These are phyloP conservation scores for Ganaspis brasiliensis DNA, from an alignment of 2,888 invertebrate genomes.

Conservation along the genomic window DNA sequence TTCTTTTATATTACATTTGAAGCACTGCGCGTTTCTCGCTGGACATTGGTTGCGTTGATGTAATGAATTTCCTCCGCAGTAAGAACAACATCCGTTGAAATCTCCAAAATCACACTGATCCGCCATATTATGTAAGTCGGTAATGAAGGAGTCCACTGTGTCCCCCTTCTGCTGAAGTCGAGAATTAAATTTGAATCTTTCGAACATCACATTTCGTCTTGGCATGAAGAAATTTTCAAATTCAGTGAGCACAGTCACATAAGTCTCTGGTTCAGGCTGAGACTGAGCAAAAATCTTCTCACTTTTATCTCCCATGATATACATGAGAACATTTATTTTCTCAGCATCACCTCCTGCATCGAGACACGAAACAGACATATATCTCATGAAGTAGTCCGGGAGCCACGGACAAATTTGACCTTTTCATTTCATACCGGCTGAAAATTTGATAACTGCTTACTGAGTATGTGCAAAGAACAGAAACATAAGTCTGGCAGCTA, in stretches of 20 bases:
- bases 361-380: not conserved
- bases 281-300: slow-evolving; percentile 2
- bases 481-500: too few species aligned
- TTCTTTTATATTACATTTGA: slow-evolving; percentile 59
- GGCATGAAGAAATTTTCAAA: slow-evolving; percentile 60
- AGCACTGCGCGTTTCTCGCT: slow-evolving; percentile 56
- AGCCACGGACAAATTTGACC: too few species aligned
- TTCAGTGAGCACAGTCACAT: slow-evolving; percentile 18
- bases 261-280: slow-evolving; percentile 8
- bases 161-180: slow-evolving; percentile 57
- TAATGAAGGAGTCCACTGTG: slow-evolving; percentile 60
- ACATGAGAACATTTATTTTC: slow-evolving; percentile 8
- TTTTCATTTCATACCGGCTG: too few species aligned
- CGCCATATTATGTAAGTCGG: slow-evolving; percentile 60
- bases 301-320: slow-evolving; percentile 4
- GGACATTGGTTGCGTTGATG: slow-evolving; percentile 52
- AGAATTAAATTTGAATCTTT: slow-evolving; percentile 62
- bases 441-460: too few species aligned
- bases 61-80: slow-evolving; percentile 50
- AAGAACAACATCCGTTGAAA: slow-evolving; percentile 51
- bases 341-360: not conserved
- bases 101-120: slow-evolving; percentile 63
- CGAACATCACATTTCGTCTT: slow-evolving; percentile 63
- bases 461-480: too few species aligned
- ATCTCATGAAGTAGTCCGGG: not conserved